Percentiles rank a stretch among this genome's conserved stretches.
Evolutionary conservation across 2,888 invertebrate species (phyloP).

Genomic region (Neuroscelio doddi): DNA sequence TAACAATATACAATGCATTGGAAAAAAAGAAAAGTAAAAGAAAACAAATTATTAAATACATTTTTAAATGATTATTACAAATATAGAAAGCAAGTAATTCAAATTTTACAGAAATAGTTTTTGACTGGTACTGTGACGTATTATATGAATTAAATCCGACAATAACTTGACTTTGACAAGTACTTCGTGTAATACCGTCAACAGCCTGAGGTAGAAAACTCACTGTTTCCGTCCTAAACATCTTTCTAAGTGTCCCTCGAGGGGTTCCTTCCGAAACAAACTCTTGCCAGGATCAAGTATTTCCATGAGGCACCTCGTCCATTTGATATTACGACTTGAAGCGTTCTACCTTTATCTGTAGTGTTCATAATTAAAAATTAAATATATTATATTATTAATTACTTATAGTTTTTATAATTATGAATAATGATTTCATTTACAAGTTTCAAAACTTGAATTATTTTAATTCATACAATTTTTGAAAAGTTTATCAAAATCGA

Average conservation of each 20-base stretch:
- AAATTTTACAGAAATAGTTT: not conserved
- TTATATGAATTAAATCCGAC: not conserved
- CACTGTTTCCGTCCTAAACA: not conserved
- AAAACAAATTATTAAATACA: too few relatives aligned
- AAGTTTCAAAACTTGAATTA: too few relatives aligned
- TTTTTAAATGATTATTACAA: not conserved
- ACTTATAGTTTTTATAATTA: too few relatives aligned
- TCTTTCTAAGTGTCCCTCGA: not conserved
- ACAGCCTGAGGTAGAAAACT: not conserved
- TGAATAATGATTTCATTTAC: too few relatives aligned
- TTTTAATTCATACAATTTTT: too few relatives aligned
- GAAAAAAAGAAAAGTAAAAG: too few relatives aligned
- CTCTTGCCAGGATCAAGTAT: slow-evolving; percentile 1
- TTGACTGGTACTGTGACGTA: not conserved
- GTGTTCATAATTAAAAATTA: too few relatives aligned
- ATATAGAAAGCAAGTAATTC: not conserved
- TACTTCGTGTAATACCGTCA: slow-evolving; percentile 5
- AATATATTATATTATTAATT: too few relatives aligned
- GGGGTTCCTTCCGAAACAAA: not conserved
- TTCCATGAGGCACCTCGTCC: not conserved
- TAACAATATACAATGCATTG: too few relatives aligned
- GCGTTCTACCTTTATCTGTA: too few relatives aligned
- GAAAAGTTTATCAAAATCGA: too few relatives aligned
- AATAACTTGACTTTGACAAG: not conserved
- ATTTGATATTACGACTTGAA: too few relatives aligned